A percentile compares a stretch with the other conserved stretches of the same genome.
phyloP scores from a whole-genome alignment of 2,113 vertebrate species.

The Cynocephalus volans region DNA sequence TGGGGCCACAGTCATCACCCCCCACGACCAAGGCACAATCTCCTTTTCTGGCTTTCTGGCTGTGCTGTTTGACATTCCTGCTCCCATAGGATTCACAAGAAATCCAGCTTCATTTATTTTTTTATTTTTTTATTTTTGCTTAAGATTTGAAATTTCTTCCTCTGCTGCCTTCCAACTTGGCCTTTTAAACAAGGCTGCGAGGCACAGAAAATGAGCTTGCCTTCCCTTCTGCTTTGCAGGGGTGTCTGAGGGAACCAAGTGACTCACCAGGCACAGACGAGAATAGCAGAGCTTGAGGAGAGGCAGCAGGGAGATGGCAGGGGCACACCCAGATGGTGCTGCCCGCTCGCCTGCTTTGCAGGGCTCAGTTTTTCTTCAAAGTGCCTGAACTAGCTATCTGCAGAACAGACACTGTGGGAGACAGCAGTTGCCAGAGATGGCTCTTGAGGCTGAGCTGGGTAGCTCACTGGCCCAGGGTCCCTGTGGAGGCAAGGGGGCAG shows the following conservation, averaged over 20 bases:
- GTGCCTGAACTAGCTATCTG: not conserved
- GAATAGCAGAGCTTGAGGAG: not conserved
- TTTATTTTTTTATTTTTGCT: not conserved
- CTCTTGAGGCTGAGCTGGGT: not conserved
- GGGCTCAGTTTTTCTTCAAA: not conserved
- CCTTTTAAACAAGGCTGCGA: not conserved
- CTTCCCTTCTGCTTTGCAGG: not conserved
- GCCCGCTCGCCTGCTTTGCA: not conserved
- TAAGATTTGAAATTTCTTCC: not conserved
- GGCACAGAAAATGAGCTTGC: not conserved
- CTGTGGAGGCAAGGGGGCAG: no score
- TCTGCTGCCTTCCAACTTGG: not conserved
- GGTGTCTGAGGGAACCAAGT: not conserved
- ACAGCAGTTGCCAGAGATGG: not conserved
- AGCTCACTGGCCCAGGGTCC: not conserved
- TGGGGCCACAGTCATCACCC: not conserved
- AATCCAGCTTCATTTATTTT: no score
- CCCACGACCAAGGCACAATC: not conserved
- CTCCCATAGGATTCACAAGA: not conserved
- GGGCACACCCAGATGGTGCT: not conserved
- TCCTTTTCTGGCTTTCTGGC: not conserved
- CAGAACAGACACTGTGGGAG: no score
- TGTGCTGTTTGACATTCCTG: rapidly evolving
- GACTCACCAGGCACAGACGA: not conserved
- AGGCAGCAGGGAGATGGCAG: not conserved